phyloP scores from a whole-genome alignment of 1,140 invertebrate genomes.

The Vanessa atalanta region DNA sequence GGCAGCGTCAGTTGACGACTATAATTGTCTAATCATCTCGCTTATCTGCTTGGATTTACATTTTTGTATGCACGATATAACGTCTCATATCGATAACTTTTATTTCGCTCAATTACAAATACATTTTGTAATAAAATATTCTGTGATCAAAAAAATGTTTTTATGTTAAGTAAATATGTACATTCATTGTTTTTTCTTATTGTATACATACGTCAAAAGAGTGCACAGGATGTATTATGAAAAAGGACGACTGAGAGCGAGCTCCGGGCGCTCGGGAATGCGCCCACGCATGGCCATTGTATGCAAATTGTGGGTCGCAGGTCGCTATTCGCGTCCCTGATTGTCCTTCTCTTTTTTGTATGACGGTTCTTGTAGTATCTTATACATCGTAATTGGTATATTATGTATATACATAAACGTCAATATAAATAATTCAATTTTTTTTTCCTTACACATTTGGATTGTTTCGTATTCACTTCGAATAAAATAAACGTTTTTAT shows the following conservation, averaged over 20 bases:
- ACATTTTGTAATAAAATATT: background rate
- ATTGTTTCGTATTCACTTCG: too few relatives aligned
- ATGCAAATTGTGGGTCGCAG: conserved; percentile 77
- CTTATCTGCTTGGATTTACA: background rate
- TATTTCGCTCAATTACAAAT: too few relatives aligned
- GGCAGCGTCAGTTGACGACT: background rate
- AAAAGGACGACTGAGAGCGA: conserved; percentile 17
- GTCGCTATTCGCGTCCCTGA: conserved; percentile 61
- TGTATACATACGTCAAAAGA: conserved; percentile 18
- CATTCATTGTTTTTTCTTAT: background rate
- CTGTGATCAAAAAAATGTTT: background rate
- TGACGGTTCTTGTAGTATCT: background rate
- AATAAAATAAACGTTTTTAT: too few relatives aligned
- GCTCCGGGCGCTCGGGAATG: conserved; percentile 45
- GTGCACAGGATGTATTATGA: conserved; percentile 26
- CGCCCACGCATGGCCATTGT: conserved; percentile 71
- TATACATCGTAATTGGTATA: background rate
- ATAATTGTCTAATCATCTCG: conserved; percentile 11
- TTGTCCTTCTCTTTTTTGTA: conserved; percentile 43
- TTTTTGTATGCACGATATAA: background rate
- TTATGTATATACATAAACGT: background rate
- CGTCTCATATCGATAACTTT: background rate
- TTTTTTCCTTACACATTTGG: too few relatives aligned
- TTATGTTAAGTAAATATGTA: background rate
- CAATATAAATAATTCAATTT: too few relatives aligned